These are phyloP conservation scores for Neofelis nebulosa DNA, from an alignment of 2,113 vertebrate genomes.

Conservation along the genomic window DNA sequence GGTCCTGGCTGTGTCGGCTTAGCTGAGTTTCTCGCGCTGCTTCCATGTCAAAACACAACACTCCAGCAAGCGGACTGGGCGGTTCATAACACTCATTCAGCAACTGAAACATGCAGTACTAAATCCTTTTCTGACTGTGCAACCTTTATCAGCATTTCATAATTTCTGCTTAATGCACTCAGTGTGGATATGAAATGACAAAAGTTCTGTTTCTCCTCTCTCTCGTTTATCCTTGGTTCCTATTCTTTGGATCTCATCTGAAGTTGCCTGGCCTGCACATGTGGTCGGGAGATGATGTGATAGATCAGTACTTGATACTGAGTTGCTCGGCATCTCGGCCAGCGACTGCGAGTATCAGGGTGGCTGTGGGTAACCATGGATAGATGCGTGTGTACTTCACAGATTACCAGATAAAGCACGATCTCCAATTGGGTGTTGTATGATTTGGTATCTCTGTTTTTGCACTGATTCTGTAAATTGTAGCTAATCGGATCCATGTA, in stretches of 20 bases:
- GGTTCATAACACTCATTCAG: conserved; percentile 94
- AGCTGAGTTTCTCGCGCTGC: conserved; percentile 93
- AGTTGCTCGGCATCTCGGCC: conserved; percentile 80
- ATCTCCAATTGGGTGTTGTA: conserved; percentile 19
- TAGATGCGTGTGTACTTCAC: conserved; percentile 76
- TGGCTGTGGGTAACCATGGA: conserved; percentile 83
- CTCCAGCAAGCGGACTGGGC: conserved; percentile 92
- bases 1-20: conserved; percentile 89
- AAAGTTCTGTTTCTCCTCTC: conserved; percentile 87
- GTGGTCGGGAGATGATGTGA: conserved; percentile 88
- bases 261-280: conserved; percentile 90
- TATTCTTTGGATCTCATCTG: conserved; percentile 91
- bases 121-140: conserved; percentile 89
- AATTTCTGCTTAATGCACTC: conserved; percentile 92
- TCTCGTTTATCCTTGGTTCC: conserved; percentile 87
- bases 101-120: conserved; percentile 93
- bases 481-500: background rate
- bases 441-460: background rate
- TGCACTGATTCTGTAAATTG: conserved; percentile 26
- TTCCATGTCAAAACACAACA: conserved; percentile 92
- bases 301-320: conserved; percentile 90
- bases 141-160: conserved; percentile 89
- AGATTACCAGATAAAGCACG: conserved; percentile 90
- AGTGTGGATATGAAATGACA: conserved; percentile 92
- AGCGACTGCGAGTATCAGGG: conserved; percentile 83